Percentiles rank a stretch among this genome's conserved stretches.
These are phyloP conservation scores for Poliocrania exsul DNA, from an alignment of 2,797 vertebrate species.

Conservation along the genomic window DNA sequence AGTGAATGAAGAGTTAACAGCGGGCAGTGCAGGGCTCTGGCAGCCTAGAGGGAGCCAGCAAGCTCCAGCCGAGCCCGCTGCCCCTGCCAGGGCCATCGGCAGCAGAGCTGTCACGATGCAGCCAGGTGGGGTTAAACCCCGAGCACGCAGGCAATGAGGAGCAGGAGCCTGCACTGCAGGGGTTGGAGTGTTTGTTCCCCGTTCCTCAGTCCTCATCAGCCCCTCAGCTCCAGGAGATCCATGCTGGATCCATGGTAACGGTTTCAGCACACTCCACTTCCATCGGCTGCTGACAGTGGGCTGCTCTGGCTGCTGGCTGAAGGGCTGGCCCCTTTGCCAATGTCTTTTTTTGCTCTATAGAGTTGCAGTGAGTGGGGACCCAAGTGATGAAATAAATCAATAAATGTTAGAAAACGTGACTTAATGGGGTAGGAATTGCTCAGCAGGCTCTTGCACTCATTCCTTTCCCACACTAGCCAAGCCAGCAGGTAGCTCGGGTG, in stretches of 20 bases:
- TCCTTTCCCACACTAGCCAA: neutral
- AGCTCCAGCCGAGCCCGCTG: conserved; percentile 72
- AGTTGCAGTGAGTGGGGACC: conserved; percentile 33
- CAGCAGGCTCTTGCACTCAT: conserved; percentile 39
- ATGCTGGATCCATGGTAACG: conserved; percentile 80
- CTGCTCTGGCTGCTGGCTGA: conserved; percentile 53
- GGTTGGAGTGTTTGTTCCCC: conserved; percentile 59
- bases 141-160: conserved; percentile 54
- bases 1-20: conserved; percentile 66
- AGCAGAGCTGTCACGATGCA: conserved; percentile 67
- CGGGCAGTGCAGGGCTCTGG: conserved; percentile 55
- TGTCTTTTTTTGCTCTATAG: neutral
- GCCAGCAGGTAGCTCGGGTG: conserved; percentile 13
- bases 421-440: conserved; percentile 57
- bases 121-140: conserved; percentile 70
- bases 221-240: conserved; percentile 62
- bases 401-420: conserved; percentile 23
- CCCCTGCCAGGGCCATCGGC: conserved; percentile 66
- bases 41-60: conserved; percentile 79
- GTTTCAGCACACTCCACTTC: conserved; percentile 67
- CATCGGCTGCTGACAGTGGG: conserved; percentile 63
- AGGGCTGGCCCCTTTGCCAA: neutral
- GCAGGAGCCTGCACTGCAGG: conserved; percentile 80
- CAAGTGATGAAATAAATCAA: neutral
- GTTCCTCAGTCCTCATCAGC: conserved; percentile 33